phyloP scores from a whole-genome alignment of 1,140 invertebrate genomes.

The Sarcophaga peregrina region DNA sequence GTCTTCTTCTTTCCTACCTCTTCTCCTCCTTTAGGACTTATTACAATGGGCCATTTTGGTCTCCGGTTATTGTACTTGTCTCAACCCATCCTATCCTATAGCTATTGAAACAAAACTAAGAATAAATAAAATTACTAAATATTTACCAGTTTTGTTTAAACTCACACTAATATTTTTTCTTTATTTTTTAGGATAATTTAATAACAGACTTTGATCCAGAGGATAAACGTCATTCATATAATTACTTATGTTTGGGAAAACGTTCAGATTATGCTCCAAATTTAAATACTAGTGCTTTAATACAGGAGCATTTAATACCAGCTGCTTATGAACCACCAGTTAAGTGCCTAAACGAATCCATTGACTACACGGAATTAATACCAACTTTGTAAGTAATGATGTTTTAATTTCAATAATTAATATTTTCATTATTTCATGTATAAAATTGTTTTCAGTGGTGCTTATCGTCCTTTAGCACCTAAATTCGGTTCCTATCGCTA shows the following conservation, averaged over 20 bases:
- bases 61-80: too few species aligned
- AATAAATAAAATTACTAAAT: too few species aligned
- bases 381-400: slow-evolving; percentile 73
- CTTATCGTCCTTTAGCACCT: slow-evolving; percentile 84
- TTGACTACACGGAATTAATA: slow-evolving; percentile 74
- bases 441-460: slow-evolving; percentile 72
- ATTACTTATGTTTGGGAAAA: slow-evolving; percentile 66
- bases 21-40: too few species aligned
- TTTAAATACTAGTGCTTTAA: slow-evolving; percentile 67
- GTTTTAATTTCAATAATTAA: neutral
- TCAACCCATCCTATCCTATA: too few species aligned
- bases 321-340: slow-evolving; percentile 72
- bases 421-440: neutral
- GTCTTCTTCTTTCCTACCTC: too few species aligned
- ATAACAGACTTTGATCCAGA: slow-evolving; percentile 78
- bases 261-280: slow-evolving; percentile 68
- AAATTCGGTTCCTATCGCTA: slow-evolving; percentile 86
- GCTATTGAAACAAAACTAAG: too few species aligned
- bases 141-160: neutral
- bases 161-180: neutral
- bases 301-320: slow-evolving; percentile 73
- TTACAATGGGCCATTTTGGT: too few species aligned
- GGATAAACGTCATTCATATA: slow-evolving; percentile 74
- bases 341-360: slow-evolving; percentile 77
- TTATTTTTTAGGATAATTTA: slow-evolving; percentile 58